Evolutionary conservation across 2,113 vertebrate genomes (phyloP).

Genomic region (Dasypus novemcinctus): DNA sequence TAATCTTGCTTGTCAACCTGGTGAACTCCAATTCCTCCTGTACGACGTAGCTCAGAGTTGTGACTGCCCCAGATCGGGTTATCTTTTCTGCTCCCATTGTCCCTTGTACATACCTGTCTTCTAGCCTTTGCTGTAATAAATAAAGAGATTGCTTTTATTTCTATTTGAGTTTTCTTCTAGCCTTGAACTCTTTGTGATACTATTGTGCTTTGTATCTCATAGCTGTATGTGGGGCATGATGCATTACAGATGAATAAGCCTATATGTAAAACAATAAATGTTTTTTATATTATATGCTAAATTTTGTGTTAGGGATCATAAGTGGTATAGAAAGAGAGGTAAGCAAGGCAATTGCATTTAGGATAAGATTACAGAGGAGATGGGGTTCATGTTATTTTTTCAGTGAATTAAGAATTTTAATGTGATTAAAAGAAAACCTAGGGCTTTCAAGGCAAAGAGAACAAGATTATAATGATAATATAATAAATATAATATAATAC

Average conservation of each 20-base stretch:
- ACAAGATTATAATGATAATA: not conserved
- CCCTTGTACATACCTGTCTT: not conserved
- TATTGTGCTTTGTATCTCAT: not conserved
- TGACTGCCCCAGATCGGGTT: not conserved
- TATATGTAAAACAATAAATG: not conserved
- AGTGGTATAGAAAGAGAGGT: not conserved
- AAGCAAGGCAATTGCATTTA: not conserved
- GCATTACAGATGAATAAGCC: not conserved
- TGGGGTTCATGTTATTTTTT: not conserved
- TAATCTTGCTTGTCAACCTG: constrained; percentile 38
- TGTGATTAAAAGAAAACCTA: not conserved
- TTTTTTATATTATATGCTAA: not conserved
- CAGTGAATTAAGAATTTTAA: not conserved
- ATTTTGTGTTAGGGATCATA: not conserved
- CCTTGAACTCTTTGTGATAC: not conserved
- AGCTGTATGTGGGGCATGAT: not conserved
- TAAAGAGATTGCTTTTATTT: not conserved
- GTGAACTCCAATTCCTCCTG: not conserved
- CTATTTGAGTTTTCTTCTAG: not conserved
- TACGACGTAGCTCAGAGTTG: not conserved
- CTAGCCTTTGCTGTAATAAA: not conserved
- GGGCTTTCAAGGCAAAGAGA: not conserved
- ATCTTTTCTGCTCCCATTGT: not conserved
- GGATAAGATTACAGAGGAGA: not conserved
- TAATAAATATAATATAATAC: not conserved